Evolutionary conservation across 2,113 vertebrate genomes (phyloP).

Genomic region (Pelobates fuscus): DNA sequence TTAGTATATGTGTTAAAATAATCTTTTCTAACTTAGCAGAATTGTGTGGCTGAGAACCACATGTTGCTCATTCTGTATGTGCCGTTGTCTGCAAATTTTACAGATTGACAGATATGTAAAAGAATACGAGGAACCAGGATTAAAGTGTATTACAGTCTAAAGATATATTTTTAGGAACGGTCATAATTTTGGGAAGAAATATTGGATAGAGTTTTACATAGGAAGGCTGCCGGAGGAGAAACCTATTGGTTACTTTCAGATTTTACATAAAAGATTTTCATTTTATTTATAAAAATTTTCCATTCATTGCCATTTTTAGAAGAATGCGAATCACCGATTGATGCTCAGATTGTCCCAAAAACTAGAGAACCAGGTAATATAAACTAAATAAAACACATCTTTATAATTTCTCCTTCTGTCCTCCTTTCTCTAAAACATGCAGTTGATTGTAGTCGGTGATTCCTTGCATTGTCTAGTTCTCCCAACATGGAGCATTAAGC

Average conservation of each 20-base stretch:
- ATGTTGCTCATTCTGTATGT: too few relatives aligned
- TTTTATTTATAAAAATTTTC: slow-evolving; percentile 26
- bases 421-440: not conserved
- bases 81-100: too few relatives aligned
- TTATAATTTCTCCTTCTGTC: not conserved
- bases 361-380: slow-evolving; percentile 86
- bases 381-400: not conserved
- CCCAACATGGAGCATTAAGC: not conserved
- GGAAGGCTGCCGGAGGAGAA: not conserved
- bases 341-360: slow-evolving; percentile 85
- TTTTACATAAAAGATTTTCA: slow-evolving; percentile 23
- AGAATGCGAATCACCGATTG: slow-evolving; percentile 79
- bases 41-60: too few relatives aligned
- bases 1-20: too few relatives aligned
- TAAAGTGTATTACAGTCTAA: too few relatives aligned
- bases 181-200: too few relatives aligned
- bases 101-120: too few relatives aligned
- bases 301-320: slow-evolving; percentile 80
- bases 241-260: not conserved
- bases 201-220: too few relatives aligned
- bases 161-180: too few relatives aligned
- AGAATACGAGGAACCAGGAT: too few relatives aligned
- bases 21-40: too few relatives aligned
- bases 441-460: not conserved
- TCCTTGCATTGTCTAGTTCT: not conserved